Base-by-base conservation (phyloP, 2,797 vertebrate species). In the Acrossocheilus fasciatus region DNA sequence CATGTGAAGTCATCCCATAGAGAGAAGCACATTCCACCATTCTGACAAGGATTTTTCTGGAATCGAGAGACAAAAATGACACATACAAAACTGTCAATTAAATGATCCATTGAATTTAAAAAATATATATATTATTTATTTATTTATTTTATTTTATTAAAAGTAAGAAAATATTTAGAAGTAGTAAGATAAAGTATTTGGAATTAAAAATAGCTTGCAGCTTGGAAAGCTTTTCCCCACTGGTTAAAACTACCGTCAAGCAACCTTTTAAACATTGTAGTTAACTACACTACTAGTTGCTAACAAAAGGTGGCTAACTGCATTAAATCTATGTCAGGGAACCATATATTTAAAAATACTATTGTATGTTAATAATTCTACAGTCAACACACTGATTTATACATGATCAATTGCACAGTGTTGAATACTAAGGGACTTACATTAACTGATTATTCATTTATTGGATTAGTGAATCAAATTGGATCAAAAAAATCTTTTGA, bases 1-100 rank as follows among this genome's bases (percentile, higher is more conserved):
- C 98, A 98, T 66, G 89, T 95, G 92, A 98, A 97, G 91, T 97
- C 96, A 34, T 97, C 97, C 97, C 97, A 97, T 87, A 92, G 88
- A 0, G 97, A 94, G 89, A 92, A 96, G 92, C 98, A 99, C 87
- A 95, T 82, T 3, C 97, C 97, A 30, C 97, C 95, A 0, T 97
- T 96, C 72, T 95, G 95, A 92, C 98, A 98, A 3, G 96, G 96
- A 88, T 94, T 96, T 52, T 91, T 94, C 98, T 98, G 91, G 4
- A 77, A 52, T 64, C n/a, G 73, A 92, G 83, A 92, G 81, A 93
- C 30, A 79, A 70, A 43, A 62, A 39, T 72, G 11, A 57, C 50
- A 41, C 20, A 81, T 30, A 4, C 36, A 72, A 72, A 59, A 30
- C 9, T 59, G 18, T 10, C 12, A 57, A 41, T 57, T 4, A 54